These are phyloP conservation scores for Tringa solitaria DNA, from an alignment of 2,113 vertebrate genomes.

Conservation along the genomic window DNA sequence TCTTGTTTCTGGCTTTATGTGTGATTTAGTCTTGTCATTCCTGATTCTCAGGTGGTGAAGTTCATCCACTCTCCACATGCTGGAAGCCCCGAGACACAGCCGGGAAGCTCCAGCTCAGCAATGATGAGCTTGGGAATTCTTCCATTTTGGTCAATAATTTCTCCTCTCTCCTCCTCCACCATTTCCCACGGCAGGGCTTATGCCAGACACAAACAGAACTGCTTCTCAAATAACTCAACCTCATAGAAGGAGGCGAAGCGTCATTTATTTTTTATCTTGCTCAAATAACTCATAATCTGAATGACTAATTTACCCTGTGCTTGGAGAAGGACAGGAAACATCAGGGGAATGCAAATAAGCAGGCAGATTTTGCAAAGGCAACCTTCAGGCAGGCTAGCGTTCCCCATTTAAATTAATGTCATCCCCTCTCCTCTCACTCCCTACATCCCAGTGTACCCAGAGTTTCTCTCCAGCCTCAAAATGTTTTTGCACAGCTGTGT, in stretches of 20 bases:
- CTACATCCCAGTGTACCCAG: accelerated
- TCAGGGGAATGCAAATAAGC: neutral
- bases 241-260: neutral
- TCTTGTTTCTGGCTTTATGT: neutral
- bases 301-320: neutral
- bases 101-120: neutral
- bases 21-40: neutral
- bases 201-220: neutral
- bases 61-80: neutral
- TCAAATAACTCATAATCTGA: slow-evolving; percentile 1
- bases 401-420: neutral
- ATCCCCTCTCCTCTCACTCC: neutral
- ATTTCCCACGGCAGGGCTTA: neutral
- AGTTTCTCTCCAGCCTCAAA: neutral
- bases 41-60: neutral
- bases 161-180: neutral
- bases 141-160: neutral
- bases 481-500: neutral
- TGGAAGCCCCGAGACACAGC: neutral
- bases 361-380: neutral
- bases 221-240: slow-evolving; percentile 9
- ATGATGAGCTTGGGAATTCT: neutral
- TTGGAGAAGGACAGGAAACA: neutral
- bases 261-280: slow-evolving; percentile 15
- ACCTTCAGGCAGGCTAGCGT: neutral